phyloP scores from a whole-genome alignment of 2,797 vertebrate species.

The Scarus forsteni region DNA sequence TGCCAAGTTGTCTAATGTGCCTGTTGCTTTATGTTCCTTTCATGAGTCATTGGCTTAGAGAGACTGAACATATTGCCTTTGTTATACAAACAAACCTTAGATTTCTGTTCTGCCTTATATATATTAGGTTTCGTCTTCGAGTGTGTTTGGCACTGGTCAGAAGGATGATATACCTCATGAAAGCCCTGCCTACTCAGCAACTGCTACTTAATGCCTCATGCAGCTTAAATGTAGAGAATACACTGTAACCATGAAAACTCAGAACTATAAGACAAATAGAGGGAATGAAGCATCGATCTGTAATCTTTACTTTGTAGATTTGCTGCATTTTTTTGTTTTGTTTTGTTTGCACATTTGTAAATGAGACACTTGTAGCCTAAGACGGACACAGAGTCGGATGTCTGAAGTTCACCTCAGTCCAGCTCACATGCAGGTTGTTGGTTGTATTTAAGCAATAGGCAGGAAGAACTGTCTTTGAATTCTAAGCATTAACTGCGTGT shows the following conservation, averaged over 20 bases:
- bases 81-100: slow-evolving; percentile 8
- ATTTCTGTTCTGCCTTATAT: slow-evolving; percentile 51
- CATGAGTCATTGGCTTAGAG: slow-evolving; percentile 12
- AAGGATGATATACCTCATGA: slow-evolving; percentile 79
- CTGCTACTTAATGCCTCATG: slow-evolving; percentile 65
- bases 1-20: slow-evolving; percentile 31
- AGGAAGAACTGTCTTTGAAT: slow-evolving; percentile 46
- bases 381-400: slow-evolving; percentile 38
- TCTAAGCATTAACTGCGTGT: slow-evolving; percentile 31
- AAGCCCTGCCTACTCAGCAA: slow-evolving; percentile 66
- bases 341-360: slow-evolving; percentile 69
- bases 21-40: slow-evolving; percentile 25
- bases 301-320: slow-evolving; percentile 26
- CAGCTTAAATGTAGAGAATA: slow-evolving; percentile 58
- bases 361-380: slow-evolving; percentile 55
- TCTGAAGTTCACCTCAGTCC: slow-evolving; percentile 46
- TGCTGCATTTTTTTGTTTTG: slow-evolving; percentile 44
- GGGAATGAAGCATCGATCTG: slow-evolving; percentile 15
- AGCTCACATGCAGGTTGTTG: slow-evolving; percentile 51
- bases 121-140: slow-evolving; percentile 25
- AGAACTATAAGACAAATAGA: slow-evolving; percentile 16
- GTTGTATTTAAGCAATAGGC: slow-evolving; percentile 73
- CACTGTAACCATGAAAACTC: slow-evolving; percentile 57
- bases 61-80: slow-evolving; percentile 37
- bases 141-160: slow-evolving; percentile 57